Conservation (phyloP, 2,888 invertebrate species). For the Argyra leucocephala region DNA sequence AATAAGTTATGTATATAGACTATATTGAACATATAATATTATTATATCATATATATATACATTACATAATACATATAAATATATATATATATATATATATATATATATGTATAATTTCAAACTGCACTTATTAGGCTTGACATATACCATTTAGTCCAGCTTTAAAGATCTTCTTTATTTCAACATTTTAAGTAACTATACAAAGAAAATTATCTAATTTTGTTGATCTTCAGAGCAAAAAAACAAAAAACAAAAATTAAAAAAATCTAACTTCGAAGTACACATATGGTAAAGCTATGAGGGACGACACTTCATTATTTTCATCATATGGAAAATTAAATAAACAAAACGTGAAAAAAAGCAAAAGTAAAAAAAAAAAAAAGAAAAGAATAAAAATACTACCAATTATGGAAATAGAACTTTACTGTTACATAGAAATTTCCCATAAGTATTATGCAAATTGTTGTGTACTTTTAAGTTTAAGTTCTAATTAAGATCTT, state of each 20-base stretch:
- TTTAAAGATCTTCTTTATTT: background rate
- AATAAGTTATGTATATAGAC: no score
- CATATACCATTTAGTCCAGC: background rate
- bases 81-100: background rate
- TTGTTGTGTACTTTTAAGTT: background rate
- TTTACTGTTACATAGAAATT: background rate
- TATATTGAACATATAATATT: no score
- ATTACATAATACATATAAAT: no score
- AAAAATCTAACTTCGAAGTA: background rate
- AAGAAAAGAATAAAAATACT: background rate
- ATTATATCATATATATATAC: no score
- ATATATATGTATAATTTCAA: background rate
- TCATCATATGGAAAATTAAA: background rate
- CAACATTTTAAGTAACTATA: background rate
- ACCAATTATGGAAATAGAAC: background rate
- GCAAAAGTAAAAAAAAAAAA: background rate
- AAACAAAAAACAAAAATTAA: no score
- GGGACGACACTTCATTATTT: background rate
- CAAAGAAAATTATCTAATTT: background rate
- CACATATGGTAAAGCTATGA: background rate
- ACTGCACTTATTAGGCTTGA: background rate
- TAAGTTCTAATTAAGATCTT: slow-evolving; percentile 1
- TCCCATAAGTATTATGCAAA: slow-evolving; percentile 6
- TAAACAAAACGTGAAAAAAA: background rate
- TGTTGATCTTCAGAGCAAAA: background rate